A percentile compares a stretch with the other conserved stretches of the same genome.
These are phyloP conservation scores for Stegodyphus mimosarum DNA, from an alignment of 1,140 invertebrate species.

Conservation along the genomic window DNA sequence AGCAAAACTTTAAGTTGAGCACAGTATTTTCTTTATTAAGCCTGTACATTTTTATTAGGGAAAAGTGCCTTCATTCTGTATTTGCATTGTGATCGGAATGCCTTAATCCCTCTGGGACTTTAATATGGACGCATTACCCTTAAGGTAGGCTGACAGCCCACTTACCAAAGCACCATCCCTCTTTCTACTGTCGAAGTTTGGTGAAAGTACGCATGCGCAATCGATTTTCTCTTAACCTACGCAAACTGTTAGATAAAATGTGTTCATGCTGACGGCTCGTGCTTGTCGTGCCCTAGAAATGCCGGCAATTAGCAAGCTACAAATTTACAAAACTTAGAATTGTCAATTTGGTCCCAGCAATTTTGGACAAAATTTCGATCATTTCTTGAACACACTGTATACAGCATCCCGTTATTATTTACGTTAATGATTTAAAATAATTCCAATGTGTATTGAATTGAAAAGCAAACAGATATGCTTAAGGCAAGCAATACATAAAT, in stretches of 20 bases:
- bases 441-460: no score
- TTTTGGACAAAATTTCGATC: background rate
- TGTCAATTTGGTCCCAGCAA: background rate
- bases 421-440: no score
- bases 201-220: conserved; percentile 53
- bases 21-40: no score
- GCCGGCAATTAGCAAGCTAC: conserved; percentile 43
- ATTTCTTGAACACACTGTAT: no score
- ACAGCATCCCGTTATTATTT: no score
- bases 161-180: conserved; percentile 42
- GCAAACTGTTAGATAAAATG: conserved; percentile 59
- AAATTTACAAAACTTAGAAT: conserved; percentile 31
- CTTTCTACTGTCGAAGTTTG: conserved; percentile 56
- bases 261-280: conserved; percentile 34
- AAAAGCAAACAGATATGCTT: no score
- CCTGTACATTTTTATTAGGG: no score
- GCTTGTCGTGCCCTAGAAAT: conserved; percentile 46
- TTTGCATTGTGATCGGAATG: background rate
- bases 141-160: conserved; percentile 50
- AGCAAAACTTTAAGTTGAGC: no score
- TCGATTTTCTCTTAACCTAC: conserved; percentile 59
- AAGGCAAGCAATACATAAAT: no score
- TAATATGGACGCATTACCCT: conserved; percentile 52
- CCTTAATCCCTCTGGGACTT: conserved; percentile 24
- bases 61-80: no score